A percentile compares a stretch with the other conserved stretches of the same genome.
phyloP scores from a whole-genome alignment of 1,140 invertebrate genomes.

The Anagrus nilaparvatae region DNA sequence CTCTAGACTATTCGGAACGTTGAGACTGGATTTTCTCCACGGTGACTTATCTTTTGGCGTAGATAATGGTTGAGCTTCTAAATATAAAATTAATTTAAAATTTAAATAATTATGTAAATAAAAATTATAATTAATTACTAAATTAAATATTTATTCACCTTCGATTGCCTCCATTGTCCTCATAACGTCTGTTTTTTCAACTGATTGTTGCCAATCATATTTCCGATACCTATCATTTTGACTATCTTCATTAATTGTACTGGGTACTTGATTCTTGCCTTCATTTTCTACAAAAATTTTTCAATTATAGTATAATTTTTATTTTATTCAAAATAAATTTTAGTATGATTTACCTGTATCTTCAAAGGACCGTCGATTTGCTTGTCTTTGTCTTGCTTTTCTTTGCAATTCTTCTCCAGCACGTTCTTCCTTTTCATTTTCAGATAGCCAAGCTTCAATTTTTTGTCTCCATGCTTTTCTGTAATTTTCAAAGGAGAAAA shows the following conservation, averaged over 20 bases:
- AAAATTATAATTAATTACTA: background rate
- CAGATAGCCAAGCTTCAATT: conserved; percentile 82
- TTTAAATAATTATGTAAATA: background rate
- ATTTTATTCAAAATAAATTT: conserved; percentile 8
- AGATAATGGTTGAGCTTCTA: conserved; percentile 60
- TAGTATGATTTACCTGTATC: conserved; percentile 53
- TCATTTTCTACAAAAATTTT: conserved; percentile 52
- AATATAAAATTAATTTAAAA: conserved; percentile 21
- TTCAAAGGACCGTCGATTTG: conserved; percentile 68
- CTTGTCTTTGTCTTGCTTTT: conserved; percentile 50
- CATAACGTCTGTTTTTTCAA: conserved; percentile 74
- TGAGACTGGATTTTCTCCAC: conserved; percentile 64
- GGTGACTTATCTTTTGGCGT: conserved; percentile 61
- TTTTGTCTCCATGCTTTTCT: conserved; percentile 67
- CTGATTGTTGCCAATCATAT: conserved; percentile 71
- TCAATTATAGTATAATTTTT: conserved; percentile 2
- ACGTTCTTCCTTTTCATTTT: conserved; percentile 74
- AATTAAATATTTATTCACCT: conserved; percentile 41
- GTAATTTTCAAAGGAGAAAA: conserved; percentile 1
- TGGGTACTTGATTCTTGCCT: conserved; percentile 53
- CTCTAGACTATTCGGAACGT: conserved; percentile 52
- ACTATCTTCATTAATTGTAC: conserved; percentile 56
- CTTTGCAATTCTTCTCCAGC: conserved; percentile 55
- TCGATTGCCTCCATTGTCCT: conserved; percentile 78
- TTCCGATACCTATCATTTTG: conserved; percentile 37